A percentile compares a stretch with the other conserved stretches of the same genome.
These are phyloP conservation scores for Endomychus coccineus DNA, from an alignment of 2,888 invertebrate species.

Conservation along the genomic window DNA sequence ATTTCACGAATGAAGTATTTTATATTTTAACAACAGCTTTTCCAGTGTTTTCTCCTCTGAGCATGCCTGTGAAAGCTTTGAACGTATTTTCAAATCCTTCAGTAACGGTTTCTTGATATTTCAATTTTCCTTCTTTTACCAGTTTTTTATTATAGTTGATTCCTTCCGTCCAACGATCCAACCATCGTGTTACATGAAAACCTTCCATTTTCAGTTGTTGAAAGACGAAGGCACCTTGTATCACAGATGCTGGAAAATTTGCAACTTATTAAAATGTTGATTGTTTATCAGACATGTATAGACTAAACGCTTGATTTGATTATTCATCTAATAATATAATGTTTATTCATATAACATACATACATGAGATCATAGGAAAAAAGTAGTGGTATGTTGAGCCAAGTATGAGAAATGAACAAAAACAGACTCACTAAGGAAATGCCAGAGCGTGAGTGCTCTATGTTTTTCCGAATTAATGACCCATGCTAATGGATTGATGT, in stretches of 20 bases:
- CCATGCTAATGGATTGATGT: too few species aligned
- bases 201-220: conserved; percentile 59
- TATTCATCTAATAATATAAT: too few species aligned
- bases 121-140: conserved; percentile 62
- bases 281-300: too few species aligned
- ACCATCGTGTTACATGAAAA: conserved; percentile 50
- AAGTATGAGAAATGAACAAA: too few species aligned
- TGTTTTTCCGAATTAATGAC: too few species aligned
- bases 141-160: conserved; percentile 55
- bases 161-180: conserved; percentile 54
- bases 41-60: conserved; percentile 56
- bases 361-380: too few species aligned
- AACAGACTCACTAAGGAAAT: too few species aligned
- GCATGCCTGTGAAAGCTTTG: conserved; percentile 56
- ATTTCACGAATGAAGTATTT: not conserved
- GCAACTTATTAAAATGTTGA: conserved; percentile 3
- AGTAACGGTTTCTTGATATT: conserved; percentile 61
- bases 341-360: too few species aligned
- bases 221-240: conserved; percentile 51
- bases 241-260: conserved; percentile 40
- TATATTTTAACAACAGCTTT: conserved; percentile 58
- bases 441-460: too few species aligned
- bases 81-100: conserved; percentile 64
- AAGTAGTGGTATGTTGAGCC: too few species aligned
- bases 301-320: too few species aligned